These are phyloP conservation scores for Diloba caeruleocephala DNA, from an alignment of 2,888 invertebrate species.

Conservation along the genomic window DNA sequence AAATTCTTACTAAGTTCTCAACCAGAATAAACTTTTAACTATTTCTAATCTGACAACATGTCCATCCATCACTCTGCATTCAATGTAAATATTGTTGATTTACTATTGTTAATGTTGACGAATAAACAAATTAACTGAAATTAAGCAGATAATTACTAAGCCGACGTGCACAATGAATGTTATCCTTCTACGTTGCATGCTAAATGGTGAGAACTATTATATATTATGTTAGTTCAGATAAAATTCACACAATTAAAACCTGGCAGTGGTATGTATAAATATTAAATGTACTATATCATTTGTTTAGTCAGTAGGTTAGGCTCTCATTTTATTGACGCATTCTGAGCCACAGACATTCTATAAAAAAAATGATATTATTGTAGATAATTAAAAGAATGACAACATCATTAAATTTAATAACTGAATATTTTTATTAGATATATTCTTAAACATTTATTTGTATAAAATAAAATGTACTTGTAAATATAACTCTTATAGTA, in stretches of 20 bases:
- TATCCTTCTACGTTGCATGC: slow-evolving; percentile 48
- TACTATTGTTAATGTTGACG: slow-evolving; percentile 53
- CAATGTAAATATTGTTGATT: slow-evolving; percentile 66
- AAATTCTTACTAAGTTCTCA: slow-evolving; percentile 29
- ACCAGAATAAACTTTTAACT: not conserved
- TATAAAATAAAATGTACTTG: slow-evolving; percentile 4
- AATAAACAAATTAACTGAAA: slow-evolving; percentile 28
- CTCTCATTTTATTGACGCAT: not conserved
- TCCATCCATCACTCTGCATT: slow-evolving; percentile 17
- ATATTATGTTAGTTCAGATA: slow-evolving; percentile 24
- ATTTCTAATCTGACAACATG: slow-evolving; percentile 18
- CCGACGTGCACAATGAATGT: slow-evolving; percentile 51
- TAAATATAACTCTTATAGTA: slow-evolving; percentile 27
- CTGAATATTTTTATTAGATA: slow-evolving; percentile 8
- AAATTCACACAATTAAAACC: slow-evolving; percentile 15
- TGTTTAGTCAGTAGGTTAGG: not conserved
- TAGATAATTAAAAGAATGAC: not conserved
- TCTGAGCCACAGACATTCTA: not conserved
- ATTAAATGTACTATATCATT: slow-evolving; percentile 6
- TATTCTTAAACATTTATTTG: slow-evolving; percentile 9
- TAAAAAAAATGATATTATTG: too few species aligned
- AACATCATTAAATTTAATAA: not conserved
- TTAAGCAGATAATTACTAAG: slow-evolving; percentile 29
- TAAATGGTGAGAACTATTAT: too few species aligned
- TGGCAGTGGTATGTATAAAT: slow-evolving; percentile 37